Base-by-base conservation (phyloP, 1,140 invertebrate genomes). In the Sinonovacula constricta region DNA sequence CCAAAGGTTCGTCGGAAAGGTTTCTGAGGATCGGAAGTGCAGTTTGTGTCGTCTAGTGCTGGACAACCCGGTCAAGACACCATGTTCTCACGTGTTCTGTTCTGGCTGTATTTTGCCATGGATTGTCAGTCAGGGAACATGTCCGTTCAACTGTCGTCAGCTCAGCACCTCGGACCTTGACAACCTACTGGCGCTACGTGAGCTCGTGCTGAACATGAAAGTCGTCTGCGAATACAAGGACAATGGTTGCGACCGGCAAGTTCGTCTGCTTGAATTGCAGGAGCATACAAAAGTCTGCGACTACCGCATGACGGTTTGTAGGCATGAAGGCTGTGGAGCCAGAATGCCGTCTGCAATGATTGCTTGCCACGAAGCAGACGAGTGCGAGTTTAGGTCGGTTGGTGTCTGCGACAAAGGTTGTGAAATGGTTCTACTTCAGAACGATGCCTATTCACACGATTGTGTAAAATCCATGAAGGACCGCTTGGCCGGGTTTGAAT, bases 81-180 rank as follows among this genome's bases (percentile, higher is more conserved):
- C 82, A 3, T 87, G 85, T 56, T 71, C 69, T 22, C 85, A 87
- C 56, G 81, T 85, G 34, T 87, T 85, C 71, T 85, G 85, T 66
- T 87, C 84, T 0, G 75, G 82, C 14, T 87, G 85, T 69, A 83
- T 85, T 31, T 53, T 84, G n/a, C 85, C 83, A 7, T 87, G 84
- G 84, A 78, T 85, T 12, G 74, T 83, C 4, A 67, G 75, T 18
- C 82, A 85, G 53, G 82, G 84, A 5, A 56, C 49, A 14, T 87
- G 85, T 71, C 84, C 85, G 1, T 54, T 80, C 53, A 68, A 76
- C 4, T 87, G 85, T 51, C 76, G 76, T 26, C 12, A 59, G 24
- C 65, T 85, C 12, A 80, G 66, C 31, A 78, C 85, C 1, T 51
- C 56, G 14, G 81, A 87, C 57, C 62, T 87, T 51, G 81, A 84